Evolutionary conservation across 2,797 vertebrate genomes (phyloP).

Genomic region (Tenualosa thibaudeaui): DNA sequence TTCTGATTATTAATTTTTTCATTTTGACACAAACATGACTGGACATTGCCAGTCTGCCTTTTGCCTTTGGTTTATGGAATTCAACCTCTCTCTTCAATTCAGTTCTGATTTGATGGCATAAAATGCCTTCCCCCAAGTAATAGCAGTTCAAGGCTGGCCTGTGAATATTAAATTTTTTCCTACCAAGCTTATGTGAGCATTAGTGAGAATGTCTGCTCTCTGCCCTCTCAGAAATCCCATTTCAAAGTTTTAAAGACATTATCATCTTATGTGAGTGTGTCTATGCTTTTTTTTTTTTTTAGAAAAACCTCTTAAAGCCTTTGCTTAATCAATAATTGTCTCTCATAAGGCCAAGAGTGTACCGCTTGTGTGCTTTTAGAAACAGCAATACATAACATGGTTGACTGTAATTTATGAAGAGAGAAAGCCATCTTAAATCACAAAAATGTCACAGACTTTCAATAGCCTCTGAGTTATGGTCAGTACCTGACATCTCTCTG

Average conservation of each 20-base stretch:
- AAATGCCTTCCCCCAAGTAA: too few species aligned
- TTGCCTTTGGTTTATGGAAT: too few species aligned
- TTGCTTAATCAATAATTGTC: not conserved
- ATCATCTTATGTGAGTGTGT: not conserved
- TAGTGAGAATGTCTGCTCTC: too few species aligned
- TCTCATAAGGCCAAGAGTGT: not conserved
- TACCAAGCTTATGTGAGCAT: not conserved
- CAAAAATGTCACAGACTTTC: not conserved
- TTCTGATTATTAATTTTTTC: not conserved
- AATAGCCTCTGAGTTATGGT: constrained; percentile 34
- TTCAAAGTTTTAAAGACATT: not conserved
- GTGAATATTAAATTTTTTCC: not conserved
- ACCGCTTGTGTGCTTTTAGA: not conserved
- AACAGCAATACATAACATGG: not conserved
- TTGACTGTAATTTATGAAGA: constrained; percentile 8
- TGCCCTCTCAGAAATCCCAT: not conserved
- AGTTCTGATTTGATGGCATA: not conserved
- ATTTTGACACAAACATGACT: not conserved
- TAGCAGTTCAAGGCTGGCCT: not conserved
- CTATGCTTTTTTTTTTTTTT: not conserved
- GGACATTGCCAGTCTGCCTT: not conserved
- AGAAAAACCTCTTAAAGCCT: not conserved
- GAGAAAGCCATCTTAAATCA: constrained; percentile 13
- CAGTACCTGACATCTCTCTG: not conserved
- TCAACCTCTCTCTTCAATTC: not conserved